These are phyloP conservation scores for Coronaproctus castanopsis DNA, from an alignment of 2,888 invertebrate genomes.

Conservation along the genomic window DNA sequence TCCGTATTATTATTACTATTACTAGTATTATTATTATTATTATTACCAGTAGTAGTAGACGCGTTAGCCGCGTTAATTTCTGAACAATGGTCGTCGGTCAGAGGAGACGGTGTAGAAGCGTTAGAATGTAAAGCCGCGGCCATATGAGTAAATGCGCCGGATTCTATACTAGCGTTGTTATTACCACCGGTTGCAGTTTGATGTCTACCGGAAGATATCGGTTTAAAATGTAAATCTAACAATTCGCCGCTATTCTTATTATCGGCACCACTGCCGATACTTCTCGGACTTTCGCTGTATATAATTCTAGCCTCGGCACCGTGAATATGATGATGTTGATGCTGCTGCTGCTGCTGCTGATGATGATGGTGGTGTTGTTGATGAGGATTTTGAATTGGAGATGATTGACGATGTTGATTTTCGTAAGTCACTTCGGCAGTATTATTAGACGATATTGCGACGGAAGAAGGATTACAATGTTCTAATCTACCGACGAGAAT, in stretches of 20 bases:
- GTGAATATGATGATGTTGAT: slow-evolving; percentile 7
- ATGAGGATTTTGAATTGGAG: neutral
- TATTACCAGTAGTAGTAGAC: neutral
- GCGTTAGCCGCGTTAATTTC: neutral
- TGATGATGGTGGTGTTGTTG: slow-evolving; percentile 4
- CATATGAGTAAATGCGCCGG: slow-evolving; percentile 10
- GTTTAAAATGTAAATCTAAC: slow-evolving; percentile 6
- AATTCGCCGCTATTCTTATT: slow-evolving; percentile 2
- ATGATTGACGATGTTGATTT: neutral
- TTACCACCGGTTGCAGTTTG: neutral
- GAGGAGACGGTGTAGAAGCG: slow-evolving; percentile 9
- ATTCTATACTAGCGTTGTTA: neutral
- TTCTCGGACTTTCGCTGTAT: slow-evolving; percentile 7
- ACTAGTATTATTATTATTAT: neutral
- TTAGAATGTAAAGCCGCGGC: slow-evolving; percentile 10
- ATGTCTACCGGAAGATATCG: no score
- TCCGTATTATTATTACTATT: neutral
- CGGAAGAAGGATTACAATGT: slow-evolving; percentile 1
- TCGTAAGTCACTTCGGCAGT: neutral
- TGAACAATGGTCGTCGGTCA: neutral
- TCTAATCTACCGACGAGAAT: neutral
- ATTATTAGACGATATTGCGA: neutral
- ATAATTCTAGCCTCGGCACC: slow-evolving; percentile 9
- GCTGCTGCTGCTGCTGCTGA: slow-evolving; percentile 10
- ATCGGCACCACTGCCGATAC: no score